Evolutionary conservation across 2,888 invertebrate species (phyloP), one percentile per base, ranked within the genome.

Genomic region (Hymenopus coronatus): DNA sequence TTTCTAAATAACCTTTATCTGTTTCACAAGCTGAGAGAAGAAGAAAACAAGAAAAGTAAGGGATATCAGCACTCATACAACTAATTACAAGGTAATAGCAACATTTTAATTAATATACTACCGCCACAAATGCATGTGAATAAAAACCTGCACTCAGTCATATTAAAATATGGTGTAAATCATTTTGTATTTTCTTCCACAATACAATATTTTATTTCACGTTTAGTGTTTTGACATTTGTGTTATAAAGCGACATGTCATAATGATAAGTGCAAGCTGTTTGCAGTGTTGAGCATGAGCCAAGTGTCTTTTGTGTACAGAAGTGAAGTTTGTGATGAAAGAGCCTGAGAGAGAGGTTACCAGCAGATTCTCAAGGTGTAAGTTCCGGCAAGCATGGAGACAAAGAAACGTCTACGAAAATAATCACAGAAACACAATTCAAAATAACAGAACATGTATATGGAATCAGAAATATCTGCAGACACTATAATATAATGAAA

Each of bases 291-390:
- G 20, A 70, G 54, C 54, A 70, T 70, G 54, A 20, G 54, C 20
- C 54, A 20, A 70, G 54, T 15, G 54, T 70, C 0, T 70, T 20
- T 70, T 70, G 25, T 70, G 54, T 70, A 70, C 20, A 70, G 54
- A 70, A 70, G 54, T 70, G 54, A 70, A 70, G 54, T 70, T 70
- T 70, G 54, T 70, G 54, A 70, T 20, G 54, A 20, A 70, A 70
- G 54, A 70, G 54, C 54, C 54, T 70, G 54, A 83, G 33, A 40
- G 33, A 40, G 40, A 92, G 91, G 91, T 93, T 92, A 93, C 92
- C 92, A 92, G 92, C 54, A 92, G 91, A 30, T 91, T 91, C 90
- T 92, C 92, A 90, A 92, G 91, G 93, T 93, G 91, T 92, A 92
- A 92, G 84, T 84, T 89, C 91, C 84, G 89, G 91, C 81, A 88